Conservation (phyloP, 2,113 vertebrate genomes). For the Sula dactylatra region DNA sequence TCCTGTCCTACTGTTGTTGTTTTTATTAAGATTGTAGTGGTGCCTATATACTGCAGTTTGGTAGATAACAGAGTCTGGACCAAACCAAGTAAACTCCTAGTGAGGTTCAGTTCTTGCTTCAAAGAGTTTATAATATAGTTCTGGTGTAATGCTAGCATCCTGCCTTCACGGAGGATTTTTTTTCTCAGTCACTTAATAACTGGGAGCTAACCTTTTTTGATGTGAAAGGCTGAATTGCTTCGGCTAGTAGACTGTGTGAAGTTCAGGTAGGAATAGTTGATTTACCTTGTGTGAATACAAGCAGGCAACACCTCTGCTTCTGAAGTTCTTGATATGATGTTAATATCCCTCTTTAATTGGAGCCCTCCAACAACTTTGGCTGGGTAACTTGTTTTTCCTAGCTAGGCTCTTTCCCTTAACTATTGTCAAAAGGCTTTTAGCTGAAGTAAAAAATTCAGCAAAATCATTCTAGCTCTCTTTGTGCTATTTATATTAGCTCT, state of each 20-base stretch:
- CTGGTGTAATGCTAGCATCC: rapidly evolving
- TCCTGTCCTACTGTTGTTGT: background rate
- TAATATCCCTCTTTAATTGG: background rate
- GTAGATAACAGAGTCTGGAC: background rate
- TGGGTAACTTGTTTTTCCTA: background rate
- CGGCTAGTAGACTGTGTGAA: background rate
- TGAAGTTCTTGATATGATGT: background rate
- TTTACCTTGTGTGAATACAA: background rate
- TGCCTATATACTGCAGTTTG: background rate
- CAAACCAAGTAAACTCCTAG: background rate
- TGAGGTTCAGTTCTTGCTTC: background rate
- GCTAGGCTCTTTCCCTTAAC: background rate
- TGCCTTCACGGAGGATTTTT: background rate
- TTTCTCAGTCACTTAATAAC: background rate
- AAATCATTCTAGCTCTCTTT: background rate
- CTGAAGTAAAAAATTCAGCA: background rate
- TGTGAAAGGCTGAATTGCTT: background rate
- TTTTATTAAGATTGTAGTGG: background rate
- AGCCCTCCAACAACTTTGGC: background rate
- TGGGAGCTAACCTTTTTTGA: background rate
- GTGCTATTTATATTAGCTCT: background rate
- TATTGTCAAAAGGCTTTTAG: background rate
- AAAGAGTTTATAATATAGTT: background rate
- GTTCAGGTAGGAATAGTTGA: background rate
- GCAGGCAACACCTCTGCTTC: background rate